Percentiles rank a stretch among this genome's conserved stretches.
These are phyloP conservation scores for Habroteleia sp. DNA, from an alignment of 2,888 invertebrate species.

Conservation along the genomic window DNA sequence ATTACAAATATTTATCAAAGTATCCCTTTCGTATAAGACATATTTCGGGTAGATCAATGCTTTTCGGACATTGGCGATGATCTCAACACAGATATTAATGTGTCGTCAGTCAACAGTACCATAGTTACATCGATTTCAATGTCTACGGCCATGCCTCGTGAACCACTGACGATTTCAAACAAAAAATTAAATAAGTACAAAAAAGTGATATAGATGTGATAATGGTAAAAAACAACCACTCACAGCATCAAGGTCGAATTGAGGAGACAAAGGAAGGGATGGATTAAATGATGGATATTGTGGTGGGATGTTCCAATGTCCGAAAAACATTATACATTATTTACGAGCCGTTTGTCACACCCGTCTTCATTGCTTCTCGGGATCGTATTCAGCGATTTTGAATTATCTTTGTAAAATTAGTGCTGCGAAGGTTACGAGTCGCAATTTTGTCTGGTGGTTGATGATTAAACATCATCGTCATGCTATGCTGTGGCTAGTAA, in stretches of 20 bases:
- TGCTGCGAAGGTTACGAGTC: slow-evolving; percentile 61
- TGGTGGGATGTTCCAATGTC: slow-evolving; percentile 72
- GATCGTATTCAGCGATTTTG: slow-evolving; percentile 18
- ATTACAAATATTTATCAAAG: slow-evolving; percentile 9
- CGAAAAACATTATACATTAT: slow-evolving; percentile 79
- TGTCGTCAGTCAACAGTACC: slow-evolving; percentile 34
- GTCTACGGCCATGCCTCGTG: slow-evolving; percentile 80
- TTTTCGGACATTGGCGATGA: slow-evolving; percentile 76
- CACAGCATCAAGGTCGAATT: slow-evolving; percentile 12
- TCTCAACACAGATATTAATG: slow-evolving; percentile 18
- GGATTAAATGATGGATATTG: slow-evolving; percentile 40
- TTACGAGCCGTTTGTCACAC: slow-evolving; percentile 70
- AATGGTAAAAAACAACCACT: not conserved
- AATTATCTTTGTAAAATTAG: slow-evolving; percentile 38
- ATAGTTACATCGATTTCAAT: slow-evolving; percentile 39
- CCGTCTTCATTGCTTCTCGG: slow-evolving; percentile 43
- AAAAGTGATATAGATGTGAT: not conserved
- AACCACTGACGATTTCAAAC: slow-evolving; percentile 73
- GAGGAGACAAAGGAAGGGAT: slow-evolving; percentile 18
- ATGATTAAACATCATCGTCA: slow-evolving; percentile 53
- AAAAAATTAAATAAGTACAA: slow-evolving; percentile 5
- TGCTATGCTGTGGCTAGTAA: slow-evolving; percentile 50
- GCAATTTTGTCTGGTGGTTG: slow-evolving; percentile 67
- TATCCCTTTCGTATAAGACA: slow-evolving; percentile 16
- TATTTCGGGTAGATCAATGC: slow-evolving; percentile 66